These are phyloP conservation scores for Scomber japonicus DNA, from an alignment of 2,113 vertebrate genomes.

Conservation along the genomic window DNA sequence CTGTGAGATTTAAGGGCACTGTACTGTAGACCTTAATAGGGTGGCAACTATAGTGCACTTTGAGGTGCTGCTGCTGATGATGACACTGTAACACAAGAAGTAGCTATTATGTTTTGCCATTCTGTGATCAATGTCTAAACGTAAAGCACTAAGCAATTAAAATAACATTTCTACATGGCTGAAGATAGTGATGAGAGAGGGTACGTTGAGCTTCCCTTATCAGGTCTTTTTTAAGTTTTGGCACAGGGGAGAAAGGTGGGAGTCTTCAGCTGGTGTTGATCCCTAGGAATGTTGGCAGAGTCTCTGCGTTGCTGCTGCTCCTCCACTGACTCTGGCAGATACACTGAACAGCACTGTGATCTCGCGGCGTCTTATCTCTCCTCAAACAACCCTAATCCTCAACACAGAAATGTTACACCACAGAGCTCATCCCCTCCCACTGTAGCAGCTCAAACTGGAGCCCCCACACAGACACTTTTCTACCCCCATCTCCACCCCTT, in stretches of 20 bases:
- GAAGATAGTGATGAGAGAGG: not conserved
- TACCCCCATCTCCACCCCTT: not conserved
- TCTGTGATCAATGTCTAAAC: too few species aligned
- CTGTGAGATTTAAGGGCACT: too few species aligned
- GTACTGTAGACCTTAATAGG: too few species aligned
- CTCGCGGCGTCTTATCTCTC: constrained; percentile 75
- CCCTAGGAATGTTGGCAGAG: constrained; percentile 74
- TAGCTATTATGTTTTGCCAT: too few species aligned
- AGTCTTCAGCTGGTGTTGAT: constrained; percentile 53
- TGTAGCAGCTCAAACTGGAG: constrained; percentile 18
- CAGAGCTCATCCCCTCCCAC: constrained; percentile 25
- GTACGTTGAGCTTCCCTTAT: constrained; percentile 16
- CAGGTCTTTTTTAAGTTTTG: constrained; percentile 29
- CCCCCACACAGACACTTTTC: constrained; percentile 7
- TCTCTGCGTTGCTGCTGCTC: constrained; percentile 52
- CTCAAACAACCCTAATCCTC: constrained; percentile 79
- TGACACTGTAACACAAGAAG: too few species aligned
- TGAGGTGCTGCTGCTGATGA: too few species aligned
- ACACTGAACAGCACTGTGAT: constrained; percentile 79
- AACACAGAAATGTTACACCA: constrained; percentile 64
- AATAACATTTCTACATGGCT: not conserved
- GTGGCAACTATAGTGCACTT: too few species aligned
- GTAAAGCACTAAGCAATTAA: too few species aligned
- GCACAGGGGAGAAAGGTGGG: constrained; percentile 27
- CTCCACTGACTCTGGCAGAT: constrained; percentile 67